Conservation (phyloP, 2,888 invertebrate species). For the Chouioia cunea region DNA sequence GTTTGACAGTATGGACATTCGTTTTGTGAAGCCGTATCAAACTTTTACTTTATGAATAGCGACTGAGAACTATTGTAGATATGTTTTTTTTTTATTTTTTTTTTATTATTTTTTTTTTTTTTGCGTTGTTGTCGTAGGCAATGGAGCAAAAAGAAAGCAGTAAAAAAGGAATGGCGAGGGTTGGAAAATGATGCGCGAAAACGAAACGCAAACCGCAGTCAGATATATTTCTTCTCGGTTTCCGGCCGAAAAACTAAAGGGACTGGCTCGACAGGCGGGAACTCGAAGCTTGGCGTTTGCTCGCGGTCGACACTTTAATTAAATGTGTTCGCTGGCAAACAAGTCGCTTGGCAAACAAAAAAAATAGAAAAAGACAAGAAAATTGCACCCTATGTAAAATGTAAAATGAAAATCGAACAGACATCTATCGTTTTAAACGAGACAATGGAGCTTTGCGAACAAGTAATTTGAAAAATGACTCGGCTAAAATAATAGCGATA, state of each 20-base stretch:
- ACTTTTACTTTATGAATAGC: conserved; percentile 36
- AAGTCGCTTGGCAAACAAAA: neutral
- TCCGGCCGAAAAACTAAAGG: neutral
- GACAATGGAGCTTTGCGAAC: too few relatives aligned
- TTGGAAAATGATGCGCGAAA: conserved; percentile 21
- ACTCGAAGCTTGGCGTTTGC: conserved; percentile 8
- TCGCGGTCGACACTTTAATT: conserved; percentile 33
- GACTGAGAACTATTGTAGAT: conserved; percentile 8
- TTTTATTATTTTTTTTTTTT: conserved; percentile 1
- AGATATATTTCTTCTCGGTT: too few relatives aligned
- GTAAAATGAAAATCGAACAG: conserved; percentile 32
- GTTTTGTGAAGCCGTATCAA: conserved; percentile 29
- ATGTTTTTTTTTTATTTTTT: neutral
- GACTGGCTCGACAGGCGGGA: neutral
- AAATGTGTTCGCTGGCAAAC: conserved; percentile 24
- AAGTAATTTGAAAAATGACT: too few relatives aligned
- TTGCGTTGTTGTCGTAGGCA: neutral
- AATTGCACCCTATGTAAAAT: conserved; percentile 8
- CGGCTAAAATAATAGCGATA: too few relatives aligned
- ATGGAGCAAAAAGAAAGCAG: neutral
- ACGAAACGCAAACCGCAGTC: conserved; percentile 16
- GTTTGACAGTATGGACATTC: conserved; percentile 4
- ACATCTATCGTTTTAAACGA: neutral
- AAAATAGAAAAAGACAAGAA: conserved; percentile 13
- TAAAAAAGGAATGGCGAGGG: neutral